A percentile compares a stretch with the other conserved stretches of the same genome.
Evolutionary conservation across 2,888 invertebrate genomes (phyloP).

Genomic region (Nymphalis urticae): DNA sequence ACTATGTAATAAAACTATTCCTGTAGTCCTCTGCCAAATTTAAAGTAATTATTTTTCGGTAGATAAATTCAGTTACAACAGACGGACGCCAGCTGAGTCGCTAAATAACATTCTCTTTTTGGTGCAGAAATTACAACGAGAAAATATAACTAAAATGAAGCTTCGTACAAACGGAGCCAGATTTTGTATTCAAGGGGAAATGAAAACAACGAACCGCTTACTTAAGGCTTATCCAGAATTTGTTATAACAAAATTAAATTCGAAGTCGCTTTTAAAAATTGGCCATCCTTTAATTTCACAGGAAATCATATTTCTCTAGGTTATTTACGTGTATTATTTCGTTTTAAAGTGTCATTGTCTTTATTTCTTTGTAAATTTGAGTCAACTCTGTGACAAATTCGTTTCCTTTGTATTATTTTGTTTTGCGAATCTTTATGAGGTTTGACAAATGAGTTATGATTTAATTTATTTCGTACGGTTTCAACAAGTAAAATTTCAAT

Average conservation of each 20-base stretch:
- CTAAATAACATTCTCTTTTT: conserved; percentile 20
- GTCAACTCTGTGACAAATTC: conserved; percentile 4
- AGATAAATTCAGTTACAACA: conserved; percentile 10
- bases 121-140: conserved; percentile 19
- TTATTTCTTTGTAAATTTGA: conserved; percentile 2
- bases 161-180: conserved; percentile 19
- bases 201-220: conserved; percentile 11
- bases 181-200: conserved; percentile 26
- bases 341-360: background rate
- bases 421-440: background rate
- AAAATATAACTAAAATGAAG: conserved; percentile 29
- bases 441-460: conserved; percentile 1
- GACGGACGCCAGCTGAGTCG: conserved; percentile 3
- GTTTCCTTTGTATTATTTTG: conserved; percentile 1
- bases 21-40: conserved; percentile 8
- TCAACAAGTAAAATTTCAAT: background rate
- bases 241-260: conserved; percentile 27
- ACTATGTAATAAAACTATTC: background rate
- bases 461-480: background rate
- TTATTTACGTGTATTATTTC: background rate
- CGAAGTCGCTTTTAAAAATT: conserved; percentile 24
- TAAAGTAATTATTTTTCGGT: conserved; percentile 13
- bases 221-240: conserved; percentile 20
- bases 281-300: conserved; percentile 18
- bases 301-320: conserved; percentile 4